Evolutionary conservation across 2,888 invertebrate genomes (phyloP).

Genomic region (Gisinianus flammeolus): DNA sequence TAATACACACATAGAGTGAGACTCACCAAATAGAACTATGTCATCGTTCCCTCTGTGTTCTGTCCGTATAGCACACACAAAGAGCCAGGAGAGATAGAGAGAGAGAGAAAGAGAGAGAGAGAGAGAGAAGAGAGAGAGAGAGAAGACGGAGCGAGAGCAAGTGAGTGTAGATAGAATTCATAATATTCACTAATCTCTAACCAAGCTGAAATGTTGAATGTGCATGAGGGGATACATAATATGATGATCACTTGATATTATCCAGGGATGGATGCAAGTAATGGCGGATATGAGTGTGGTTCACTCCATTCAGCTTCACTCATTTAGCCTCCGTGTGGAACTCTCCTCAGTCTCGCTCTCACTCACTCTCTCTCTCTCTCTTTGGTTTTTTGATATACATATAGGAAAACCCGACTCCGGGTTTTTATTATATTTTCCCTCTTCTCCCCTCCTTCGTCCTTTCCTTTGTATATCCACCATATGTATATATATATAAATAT

Average conservation of each 20-base stretch:
- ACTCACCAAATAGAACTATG: no score
- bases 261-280: slow-evolving; percentile 11
- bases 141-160: neutral
- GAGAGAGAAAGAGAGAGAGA: no score
- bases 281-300: slow-evolving; percentile 29
- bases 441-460: neutral
- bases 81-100: no score
- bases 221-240: slow-evolving; percentile 27
- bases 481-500: no score
- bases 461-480: no score
- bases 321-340: slow-evolving; percentile 16
- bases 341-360: slow-evolving; percentile 1
- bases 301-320: slow-evolving; percentile 21
- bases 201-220: slow-evolving; percentile 20
- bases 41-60: no score
- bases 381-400: neutral
- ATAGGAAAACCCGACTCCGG: neutral
- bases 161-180: slow-evolving; percentile 9
- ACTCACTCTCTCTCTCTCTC: slow-evolving; percentile 5
- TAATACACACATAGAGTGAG: no score
- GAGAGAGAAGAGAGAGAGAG: neutral
- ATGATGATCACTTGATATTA: slow-evolving; percentile 33
- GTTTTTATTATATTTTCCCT: slow-evolving; percentile 24
- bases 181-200: slow-evolving; percentile 17
- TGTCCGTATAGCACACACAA: no score